A percentile compares a stretch with the other conserved stretches of the same genome.
These are phyloP conservation scores for Okapia johnstoni DNA, from an alignment of 2,113 vertebrate species.

Conservation along the genomic window DNA sequence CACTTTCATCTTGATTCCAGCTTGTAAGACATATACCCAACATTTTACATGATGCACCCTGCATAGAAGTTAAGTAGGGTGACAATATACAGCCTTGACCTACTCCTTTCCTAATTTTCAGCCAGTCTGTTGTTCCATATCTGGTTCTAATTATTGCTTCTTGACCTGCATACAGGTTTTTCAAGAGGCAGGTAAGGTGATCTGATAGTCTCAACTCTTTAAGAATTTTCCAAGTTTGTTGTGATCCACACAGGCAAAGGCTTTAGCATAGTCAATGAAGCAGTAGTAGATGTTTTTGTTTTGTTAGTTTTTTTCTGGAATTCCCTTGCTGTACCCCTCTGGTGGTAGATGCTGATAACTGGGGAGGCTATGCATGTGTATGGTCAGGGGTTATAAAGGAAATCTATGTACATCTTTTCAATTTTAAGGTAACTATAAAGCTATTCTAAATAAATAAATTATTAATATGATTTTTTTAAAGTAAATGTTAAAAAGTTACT, in stretches of 20 bases:
- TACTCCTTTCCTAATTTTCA: neutral
- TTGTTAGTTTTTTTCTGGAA: neutral
- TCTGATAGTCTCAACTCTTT: neutral
- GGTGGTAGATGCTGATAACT: neutral
- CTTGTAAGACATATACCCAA: neutral
- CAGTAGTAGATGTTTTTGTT: neutral
- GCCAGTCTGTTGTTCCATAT: neutral
- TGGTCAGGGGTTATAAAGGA: neutral
- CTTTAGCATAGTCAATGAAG: neutral
- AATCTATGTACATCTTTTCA: neutral
- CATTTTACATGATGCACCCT: neutral
- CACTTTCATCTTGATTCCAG: neutral
- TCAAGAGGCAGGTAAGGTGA: neutral
- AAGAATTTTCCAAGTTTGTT: neutral
- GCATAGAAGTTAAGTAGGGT: neutral
- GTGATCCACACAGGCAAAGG: neutral
- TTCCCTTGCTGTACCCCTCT: neutral
- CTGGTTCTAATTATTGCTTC: neutral
- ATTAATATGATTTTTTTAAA: neutral
- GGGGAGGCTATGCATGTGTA: neutral
- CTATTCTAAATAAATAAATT: neutral
- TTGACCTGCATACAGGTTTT: neutral
- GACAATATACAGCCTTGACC: neutral
- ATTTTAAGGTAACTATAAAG: neutral
- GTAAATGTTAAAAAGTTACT: neutral